Evolutionary conservation across 2,888 invertebrate genomes (phyloP).

Genomic region (Ischnus inquisitorius): DNA sequence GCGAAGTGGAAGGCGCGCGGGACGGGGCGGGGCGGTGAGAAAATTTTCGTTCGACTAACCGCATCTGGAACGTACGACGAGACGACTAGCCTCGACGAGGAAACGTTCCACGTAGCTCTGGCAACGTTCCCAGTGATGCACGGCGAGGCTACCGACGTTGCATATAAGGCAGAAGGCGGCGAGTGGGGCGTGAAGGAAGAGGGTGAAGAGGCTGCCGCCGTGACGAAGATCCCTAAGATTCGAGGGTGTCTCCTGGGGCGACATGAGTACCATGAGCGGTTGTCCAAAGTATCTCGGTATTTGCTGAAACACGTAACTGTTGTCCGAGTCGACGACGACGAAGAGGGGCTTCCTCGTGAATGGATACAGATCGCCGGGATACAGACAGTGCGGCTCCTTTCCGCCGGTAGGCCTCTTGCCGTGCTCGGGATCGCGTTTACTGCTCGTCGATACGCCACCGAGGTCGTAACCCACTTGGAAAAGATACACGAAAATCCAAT

Average conservation of each 20-base stretch:
- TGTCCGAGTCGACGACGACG: slow-evolving; percentile 97
- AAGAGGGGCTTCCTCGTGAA: slow-evolving; percentile 97
- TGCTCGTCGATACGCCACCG: slow-evolving; percentile 96
- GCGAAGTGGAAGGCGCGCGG: slow-evolving; percentile 21
- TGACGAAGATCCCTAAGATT: slow-evolving; percentile 93
- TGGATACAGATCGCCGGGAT: slow-evolving; percentile 97
- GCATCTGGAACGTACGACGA: slow-evolving; percentile 93
- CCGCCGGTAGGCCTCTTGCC: slow-evolving; percentile 85
- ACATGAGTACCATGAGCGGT: slow-evolving; percentile 96
- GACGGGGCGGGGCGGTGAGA: background rate
- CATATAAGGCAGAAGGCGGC: slow-evolving; percentile 97
- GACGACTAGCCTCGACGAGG: slow-evolving; percentile 94
- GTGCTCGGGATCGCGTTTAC: slow-evolving; percentile 91
- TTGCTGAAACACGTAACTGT: slow-evolving; percentile 96
- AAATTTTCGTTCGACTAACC: slow-evolving; percentile 87
- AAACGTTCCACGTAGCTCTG: slow-evolving; percentile 95
- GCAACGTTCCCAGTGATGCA: slow-evolving; percentile 96
- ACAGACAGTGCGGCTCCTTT: slow-evolving; percentile 92
- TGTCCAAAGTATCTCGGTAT: slow-evolving; percentile 97
- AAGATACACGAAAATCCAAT: slow-evolving; percentile 75
- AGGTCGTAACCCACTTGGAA: slow-evolving; percentile 93
- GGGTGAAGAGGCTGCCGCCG: slow-evolving; percentile 96
- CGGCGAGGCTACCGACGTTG: slow-evolving; percentile 93
- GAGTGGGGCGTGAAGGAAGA: slow-evolving; percentile 97
- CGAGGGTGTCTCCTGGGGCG: slow-evolving; percentile 95